phyloP scores from a whole-genome alignment of 2,888 invertebrate species.

The Bibio marci region DNA sequence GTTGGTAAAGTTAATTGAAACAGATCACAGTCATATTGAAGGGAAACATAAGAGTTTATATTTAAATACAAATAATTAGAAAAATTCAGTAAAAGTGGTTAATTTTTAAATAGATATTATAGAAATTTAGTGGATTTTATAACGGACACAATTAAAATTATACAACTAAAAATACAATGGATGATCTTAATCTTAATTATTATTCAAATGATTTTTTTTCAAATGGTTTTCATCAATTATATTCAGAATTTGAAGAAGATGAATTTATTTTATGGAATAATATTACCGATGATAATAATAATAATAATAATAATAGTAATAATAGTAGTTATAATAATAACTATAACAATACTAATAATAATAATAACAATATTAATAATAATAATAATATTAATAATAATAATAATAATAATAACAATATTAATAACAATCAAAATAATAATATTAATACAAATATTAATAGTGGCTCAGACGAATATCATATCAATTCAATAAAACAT shows the following conservation, averaged over 20 bases:
- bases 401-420: conserved; percentile 8
- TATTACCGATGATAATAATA: too few relatives aligned
- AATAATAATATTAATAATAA: conserved; percentile 2
- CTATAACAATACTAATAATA: background rate
- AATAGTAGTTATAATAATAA: background rate
- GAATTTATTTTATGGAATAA: conserved; percentile 9
- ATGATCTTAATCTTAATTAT: background rate
- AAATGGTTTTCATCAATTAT: conserved; percentile 27
- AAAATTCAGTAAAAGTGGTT: too few relatives aligned
- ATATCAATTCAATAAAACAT: background rate
- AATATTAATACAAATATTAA: conserved; percentile 2
- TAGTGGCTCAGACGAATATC: background rate
- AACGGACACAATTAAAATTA: too few relatives aligned
- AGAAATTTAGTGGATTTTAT: too few relatives aligned
- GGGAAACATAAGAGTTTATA: too few relatives aligned
- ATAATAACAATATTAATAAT: background rate
- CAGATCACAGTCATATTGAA: too few relatives aligned
- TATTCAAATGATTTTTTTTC: conserved; percentile 22
- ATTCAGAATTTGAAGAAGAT: conserved; percentile 17
- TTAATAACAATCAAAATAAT: background rate
- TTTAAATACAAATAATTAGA: too few relatives aligned
- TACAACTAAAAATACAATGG: background rate
- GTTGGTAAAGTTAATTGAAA: too few relatives aligned
- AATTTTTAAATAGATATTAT: too few relatives aligned
- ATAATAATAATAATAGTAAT: background rate